Evolutionary conservation across 1,140 invertebrate genomes (phyloP).

Genomic region (Globodera rostochiensis): DNA sequence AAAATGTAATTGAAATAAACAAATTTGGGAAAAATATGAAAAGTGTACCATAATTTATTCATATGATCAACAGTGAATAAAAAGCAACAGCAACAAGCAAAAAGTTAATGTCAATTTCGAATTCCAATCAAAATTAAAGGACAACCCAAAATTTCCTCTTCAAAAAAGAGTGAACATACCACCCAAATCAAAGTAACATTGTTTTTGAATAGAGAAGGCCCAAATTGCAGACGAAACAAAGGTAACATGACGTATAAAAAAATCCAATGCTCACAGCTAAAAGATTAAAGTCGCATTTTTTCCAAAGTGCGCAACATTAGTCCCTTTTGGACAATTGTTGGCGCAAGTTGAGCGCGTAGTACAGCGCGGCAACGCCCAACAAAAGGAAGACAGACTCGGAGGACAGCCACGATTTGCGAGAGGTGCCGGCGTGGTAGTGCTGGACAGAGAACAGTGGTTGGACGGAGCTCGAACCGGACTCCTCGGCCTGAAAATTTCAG

Average conservation of each 20-base stretch:
- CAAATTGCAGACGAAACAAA: no score
- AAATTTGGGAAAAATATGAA: background rate
- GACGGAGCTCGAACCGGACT: slow-evolving; percentile 66
- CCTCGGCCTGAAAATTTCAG: slow-evolving; percentile 64
- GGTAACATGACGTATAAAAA: no score
- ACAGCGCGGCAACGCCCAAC: slow-evolving; percentile 46
- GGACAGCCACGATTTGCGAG: slow-evolving; percentile 55
- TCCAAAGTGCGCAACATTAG: background rate
- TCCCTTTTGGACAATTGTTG: slow-evolving; percentile 30
- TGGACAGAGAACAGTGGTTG: slow-evolving; percentile 66
- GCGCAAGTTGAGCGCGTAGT: slow-evolving; percentile 47
- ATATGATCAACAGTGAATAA: background rate
- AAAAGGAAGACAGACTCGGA: slow-evolving; percentile 56
- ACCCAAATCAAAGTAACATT: no score
- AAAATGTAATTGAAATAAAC: slow-evolving; percentile 25
- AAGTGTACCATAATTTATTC: background rate
- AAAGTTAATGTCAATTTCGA: no score
- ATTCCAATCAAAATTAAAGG: no score
- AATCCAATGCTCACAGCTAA: background rate
- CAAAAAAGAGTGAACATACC: no score
- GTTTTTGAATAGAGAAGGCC: no score
- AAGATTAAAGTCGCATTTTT: background rate
- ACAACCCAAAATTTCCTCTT: no score
- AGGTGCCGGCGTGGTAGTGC: slow-evolving; percentile 64
- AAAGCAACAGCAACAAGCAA: background rate